Base-by-base conservation (phyloP, 2,797 vertebrate species). In the Hypotaenidia okinawae region DNA sequence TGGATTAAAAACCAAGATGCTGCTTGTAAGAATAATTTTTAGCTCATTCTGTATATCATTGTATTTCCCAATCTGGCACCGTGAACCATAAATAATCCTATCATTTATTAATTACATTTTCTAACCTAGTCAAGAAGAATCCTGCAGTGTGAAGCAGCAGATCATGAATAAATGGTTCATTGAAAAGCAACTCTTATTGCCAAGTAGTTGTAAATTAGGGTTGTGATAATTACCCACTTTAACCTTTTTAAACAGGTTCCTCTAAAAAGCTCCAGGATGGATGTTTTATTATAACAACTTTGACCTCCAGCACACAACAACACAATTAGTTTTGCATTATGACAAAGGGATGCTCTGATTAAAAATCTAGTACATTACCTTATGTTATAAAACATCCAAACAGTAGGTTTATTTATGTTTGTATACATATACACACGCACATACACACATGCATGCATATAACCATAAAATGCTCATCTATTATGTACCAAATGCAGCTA, bases 31-130 rank as follows among this genome's bases (percentile, higher is more conserved):
- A 95, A 96, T 77, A 83, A 90, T 94, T 95, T 96, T 97, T 95
- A 97, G 85, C 95, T 94, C 95, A 74, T 96, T 97, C 94, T 96
- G 95, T 94, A 41, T 96, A 97, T 97, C 97, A 95, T 96, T 98
- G 97, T 98, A 95, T 95, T 97, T 97, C 85, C 89, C 95, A 97
- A 97, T 98, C 97, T 97, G 97, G 96, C 97, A 97, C 97, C 87
- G 0, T 97, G 97, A 98, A 98, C 98, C 98, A 98, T 98, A 98
- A 98, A 98, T 98, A 98, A 98, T 98, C 97, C 98, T 97, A 97
- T 97, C 97, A 98, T 98, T 98, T 98, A 98, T 98, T 98, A 98
- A 98, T 98, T 98, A 98, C 96, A 96, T 97, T 97, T 96, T 96
- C 97, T 96, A 97, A 97, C 96, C 97, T 96, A 96, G 97, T 97